Conservation (phyloP, 1,140 invertebrate species). For the Drosophila subpulchrella region DNA sequence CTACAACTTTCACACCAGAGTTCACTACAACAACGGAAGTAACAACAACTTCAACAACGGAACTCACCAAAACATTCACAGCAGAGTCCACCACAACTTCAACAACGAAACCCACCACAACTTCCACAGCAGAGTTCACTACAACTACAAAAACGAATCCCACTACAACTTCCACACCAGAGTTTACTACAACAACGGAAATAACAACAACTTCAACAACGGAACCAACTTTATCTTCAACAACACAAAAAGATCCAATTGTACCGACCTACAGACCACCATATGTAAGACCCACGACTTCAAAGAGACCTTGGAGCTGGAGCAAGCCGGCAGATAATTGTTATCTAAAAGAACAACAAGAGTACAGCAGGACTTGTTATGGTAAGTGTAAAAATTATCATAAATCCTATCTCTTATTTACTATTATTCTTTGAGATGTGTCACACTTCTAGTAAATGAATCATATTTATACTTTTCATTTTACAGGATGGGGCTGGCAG, state of each 20-base stretch:
- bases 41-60: constrained; percentile 1
- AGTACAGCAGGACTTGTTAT: constrained; percentile 19
- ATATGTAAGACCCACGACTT: constrained; percentile 1
- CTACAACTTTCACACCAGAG: neutral
- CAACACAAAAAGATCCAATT: no score
- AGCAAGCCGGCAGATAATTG: constrained; percentile 13
- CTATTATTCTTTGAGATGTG: no score
- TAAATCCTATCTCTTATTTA: neutral
- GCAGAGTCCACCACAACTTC: neutral
- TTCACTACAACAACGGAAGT: neutral
- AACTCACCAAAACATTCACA: neutral
- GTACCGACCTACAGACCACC: neutral
- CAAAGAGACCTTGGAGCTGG: constrained; percentile 27
- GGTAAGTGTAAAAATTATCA: constrained; percentile 22
- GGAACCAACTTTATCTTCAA: no score
- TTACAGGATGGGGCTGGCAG: constrained; percentile 28
- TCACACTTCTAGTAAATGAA: neutral
- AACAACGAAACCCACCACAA: neutral
- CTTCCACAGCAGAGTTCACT: neutral
- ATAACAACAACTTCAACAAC: neutral
- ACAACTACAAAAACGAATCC: constrained; percentile 5
- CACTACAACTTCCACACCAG: neutral
- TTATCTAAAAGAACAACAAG: constrained; percentile 44
- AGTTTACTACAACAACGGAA: no score
- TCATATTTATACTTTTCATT: neutral